phyloP scores from a whole-genome alignment of 92 coral and sea anemone genomes.

The Siderastrea siderea region DNA sequence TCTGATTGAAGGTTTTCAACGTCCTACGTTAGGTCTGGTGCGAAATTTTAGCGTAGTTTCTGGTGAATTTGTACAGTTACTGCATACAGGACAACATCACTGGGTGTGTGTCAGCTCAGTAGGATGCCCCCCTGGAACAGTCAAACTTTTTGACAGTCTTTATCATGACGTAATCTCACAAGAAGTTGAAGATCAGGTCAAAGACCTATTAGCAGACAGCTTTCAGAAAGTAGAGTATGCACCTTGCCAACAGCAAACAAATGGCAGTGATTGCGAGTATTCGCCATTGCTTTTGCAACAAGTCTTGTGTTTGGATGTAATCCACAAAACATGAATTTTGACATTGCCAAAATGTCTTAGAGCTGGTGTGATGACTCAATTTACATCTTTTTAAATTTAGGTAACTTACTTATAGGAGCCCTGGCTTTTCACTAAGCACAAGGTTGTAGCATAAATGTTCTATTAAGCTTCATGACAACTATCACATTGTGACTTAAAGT shows the following conservation, averaged over 20 bases:
- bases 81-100: slow-evolving; percentile 63
- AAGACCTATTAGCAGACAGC: slow-evolving; percentile 61
- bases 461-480: slow-evolving; percentile 20
- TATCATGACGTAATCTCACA: slow-evolving; percentile 65
- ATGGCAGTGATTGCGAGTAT: slow-evolving; percentile 83
- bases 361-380: slow-evolving; percentile 58
- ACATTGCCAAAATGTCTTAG: slow-evolving; percentile 70
- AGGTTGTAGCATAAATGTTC: slow-evolving; percentile 5
- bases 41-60: slow-evolving; percentile 50
- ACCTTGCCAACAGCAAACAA: slow-evolving; percentile 79
- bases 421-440: slow-evolving; percentile 19
- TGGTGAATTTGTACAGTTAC: slow-evolving; percentile 74
- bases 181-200: slow-evolving; percentile 75
- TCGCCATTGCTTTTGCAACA: slow-evolving; percentile 79
- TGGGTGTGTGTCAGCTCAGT: slow-evolving; percentile 69
- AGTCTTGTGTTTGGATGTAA: slow-evolving; percentile 49
- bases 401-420: slow-evolving; percentile 5
- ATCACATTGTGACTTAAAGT: slow-evolving; percentile 25
- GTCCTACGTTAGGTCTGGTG: slow-evolving; percentile 65
- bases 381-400: slow-evolving; percentile 40
- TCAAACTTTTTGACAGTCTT: slow-evolving; percentile 74
- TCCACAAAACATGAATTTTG: slow-evolving; percentile 52
- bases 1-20: slow-evolving; percentile 66
- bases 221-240: slow-evolving; percentile 49
- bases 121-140: slow-evolving; percentile 72